Percentiles rank a stretch among this genome's conserved stretches.
Evolutionary conservation across 35 echinoderm and acorn worm species (phyloP).

Genomic region (Anneissia japonica): DNA sequence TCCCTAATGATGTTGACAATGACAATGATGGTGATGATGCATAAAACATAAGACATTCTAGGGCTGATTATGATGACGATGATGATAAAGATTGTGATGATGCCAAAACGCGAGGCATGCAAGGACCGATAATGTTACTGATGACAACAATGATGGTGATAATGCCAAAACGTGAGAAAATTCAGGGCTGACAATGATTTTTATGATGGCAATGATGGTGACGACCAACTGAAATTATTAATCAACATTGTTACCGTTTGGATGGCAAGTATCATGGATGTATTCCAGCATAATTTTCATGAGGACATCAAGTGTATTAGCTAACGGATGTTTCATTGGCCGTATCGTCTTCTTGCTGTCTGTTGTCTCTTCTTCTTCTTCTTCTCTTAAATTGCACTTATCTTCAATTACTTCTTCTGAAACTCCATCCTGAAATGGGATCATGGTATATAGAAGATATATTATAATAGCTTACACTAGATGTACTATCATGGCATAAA

Average conservation of each 20-base stretch:
- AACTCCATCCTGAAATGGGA: neutral
- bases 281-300: neutral
- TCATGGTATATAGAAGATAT: neutral
- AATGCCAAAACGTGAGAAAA: no score
- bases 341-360: neutral
- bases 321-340: slow-evolving; percentile 1
- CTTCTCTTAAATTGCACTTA: neutral
- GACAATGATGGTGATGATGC: no score
- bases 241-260: slow-evolving; percentile 3
- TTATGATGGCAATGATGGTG: neutral
- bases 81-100: no score
- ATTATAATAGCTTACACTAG: neutral
- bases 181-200: neutral
- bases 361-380: neutral
- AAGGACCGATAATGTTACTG: no score
- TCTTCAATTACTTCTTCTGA: neutral
- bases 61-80: no score
- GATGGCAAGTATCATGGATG: neutral
- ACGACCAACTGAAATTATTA: neutral
- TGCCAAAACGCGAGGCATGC: no score
- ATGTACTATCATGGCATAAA: neutral
- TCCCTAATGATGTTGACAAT: no score
- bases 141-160: no score
- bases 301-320: slow-evolving; percentile 1
- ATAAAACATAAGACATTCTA: no score